Percentiles rank a stretch among this genome's conserved stretches.
These are phyloP conservation scores for Porites cylindrica DNA, from an alignment of 92 coral and sea anemone species.

Conservation along the genomic window DNA sequence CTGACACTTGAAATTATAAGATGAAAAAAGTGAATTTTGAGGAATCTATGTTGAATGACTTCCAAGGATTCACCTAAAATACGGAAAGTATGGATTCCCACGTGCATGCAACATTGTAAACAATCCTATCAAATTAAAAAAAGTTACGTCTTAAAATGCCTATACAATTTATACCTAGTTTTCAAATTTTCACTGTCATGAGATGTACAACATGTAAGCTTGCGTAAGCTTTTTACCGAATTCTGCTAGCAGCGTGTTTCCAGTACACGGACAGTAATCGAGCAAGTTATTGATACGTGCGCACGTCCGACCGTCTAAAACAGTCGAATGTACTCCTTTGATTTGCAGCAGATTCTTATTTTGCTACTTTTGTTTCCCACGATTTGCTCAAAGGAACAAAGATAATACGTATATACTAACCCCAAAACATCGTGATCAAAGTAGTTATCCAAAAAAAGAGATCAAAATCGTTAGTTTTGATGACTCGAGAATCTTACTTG, in stretches of 20 bases:
- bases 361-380: neutral
- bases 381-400: neutral
- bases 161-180: too few relatives aligned
- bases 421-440: conserved; percentile 91
- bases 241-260: too few relatives aligned
- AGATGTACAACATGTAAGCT: too few relatives aligned
- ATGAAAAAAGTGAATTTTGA: neutral
- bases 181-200: too few relatives aligned
- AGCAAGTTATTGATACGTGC: too few relatives aligned
- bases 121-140: too few relatives aligned
- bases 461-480: neutral
- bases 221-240: too few relatives aligned
- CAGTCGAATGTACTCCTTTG: too few relatives aligned
- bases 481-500: neutral
- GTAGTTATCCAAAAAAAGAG: neutral
- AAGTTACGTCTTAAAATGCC: too few relatives aligned
- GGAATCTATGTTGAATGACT: neutral
- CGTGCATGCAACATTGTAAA: neutral
- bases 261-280: too few relatives aligned
- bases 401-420: conserved; percentile 55
- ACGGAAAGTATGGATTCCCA: neutral
- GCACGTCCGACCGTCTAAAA: too few relatives aligned
- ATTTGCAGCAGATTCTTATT: neutral
- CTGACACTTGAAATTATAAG: neutral
- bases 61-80: neutral